phyloP scores from a whole-genome alignment of 2,797 vertebrate genomes.

The Bradypodion ventrale region DNA sequence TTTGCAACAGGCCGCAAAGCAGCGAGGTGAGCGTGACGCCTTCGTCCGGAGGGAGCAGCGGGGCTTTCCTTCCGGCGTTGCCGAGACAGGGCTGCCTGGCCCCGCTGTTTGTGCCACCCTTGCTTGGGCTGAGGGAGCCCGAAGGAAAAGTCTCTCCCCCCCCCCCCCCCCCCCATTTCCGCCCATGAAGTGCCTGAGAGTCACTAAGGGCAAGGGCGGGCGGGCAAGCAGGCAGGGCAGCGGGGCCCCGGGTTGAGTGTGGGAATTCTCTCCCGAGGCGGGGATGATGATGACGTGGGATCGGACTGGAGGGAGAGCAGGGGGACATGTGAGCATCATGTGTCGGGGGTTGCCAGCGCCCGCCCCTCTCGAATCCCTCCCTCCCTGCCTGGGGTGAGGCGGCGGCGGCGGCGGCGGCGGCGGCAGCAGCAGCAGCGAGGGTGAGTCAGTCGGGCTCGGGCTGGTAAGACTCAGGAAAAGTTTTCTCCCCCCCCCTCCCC shows the following conservation, averaged over 20 bases:
- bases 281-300: background rate
- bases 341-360: background rate
- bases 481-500: background rate
- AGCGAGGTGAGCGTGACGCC: background rate
- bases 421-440: no score
- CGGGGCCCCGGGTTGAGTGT: background rate
- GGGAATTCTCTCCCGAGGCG: background rate
- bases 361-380: background rate
- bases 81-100: no score
- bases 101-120: no score
- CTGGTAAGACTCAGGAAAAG: background rate
- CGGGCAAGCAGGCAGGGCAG: background rate
- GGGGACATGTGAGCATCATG: slow-evolving; percentile 14
- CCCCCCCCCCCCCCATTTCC: no score
- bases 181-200: no score
- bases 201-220: no score
- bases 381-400: background rate
- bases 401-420: no score
- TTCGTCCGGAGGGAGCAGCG: background rate
- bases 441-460: background rate
- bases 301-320: background rate
- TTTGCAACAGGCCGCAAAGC: slow-evolving; percentile 44
- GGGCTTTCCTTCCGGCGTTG: no score
- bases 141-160: background rate
- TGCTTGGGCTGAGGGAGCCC: no score